Evolutionary conservation across 2,113 vertebrate species (phyloP).

Genomic region (Phylloscopus trochilus): DNA sequence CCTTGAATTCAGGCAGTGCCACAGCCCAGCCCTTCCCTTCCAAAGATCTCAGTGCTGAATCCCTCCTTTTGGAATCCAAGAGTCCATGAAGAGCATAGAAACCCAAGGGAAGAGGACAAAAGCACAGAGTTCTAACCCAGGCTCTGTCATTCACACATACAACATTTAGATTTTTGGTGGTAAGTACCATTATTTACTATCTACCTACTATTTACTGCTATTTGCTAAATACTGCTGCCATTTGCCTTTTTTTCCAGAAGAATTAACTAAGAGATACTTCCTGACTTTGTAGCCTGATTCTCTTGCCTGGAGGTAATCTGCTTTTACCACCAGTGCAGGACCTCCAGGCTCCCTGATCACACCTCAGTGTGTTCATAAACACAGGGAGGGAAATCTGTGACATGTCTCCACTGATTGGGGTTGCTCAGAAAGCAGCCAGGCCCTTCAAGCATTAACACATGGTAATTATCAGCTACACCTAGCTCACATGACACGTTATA

Average conservation of each 20-base stretch:
- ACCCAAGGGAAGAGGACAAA: not conserved
- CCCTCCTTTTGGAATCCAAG: not conserved
- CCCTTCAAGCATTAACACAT: not conserved
- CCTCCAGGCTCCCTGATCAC: not conserved
- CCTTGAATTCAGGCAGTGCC: not conserved
- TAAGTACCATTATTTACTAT: not conserved
- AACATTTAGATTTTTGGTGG: not conserved
- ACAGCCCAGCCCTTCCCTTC: not conserved
- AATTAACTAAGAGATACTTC: not conserved
- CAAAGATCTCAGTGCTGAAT: not conserved
- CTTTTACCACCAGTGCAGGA: not conserved
- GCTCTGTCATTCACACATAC: not conserved
- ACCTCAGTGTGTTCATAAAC: too few relatives aligned
- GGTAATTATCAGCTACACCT: not conserved
- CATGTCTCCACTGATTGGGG: not conserved
- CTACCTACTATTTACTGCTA: not conserved
- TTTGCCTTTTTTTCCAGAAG: not conserved
- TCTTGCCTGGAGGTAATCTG: not conserved
- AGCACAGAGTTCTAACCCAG: not conserved
- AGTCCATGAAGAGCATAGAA: not conserved
- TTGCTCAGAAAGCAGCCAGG: not conserved
- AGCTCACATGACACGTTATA: not conserved
- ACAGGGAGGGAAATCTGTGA: not conserved
- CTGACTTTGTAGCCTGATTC: not conserved
- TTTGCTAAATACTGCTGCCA: not conserved